Base-by-base conservation (phyloP, 2,888 invertebrate species). In the Ephialtes manifestator region DNA sequence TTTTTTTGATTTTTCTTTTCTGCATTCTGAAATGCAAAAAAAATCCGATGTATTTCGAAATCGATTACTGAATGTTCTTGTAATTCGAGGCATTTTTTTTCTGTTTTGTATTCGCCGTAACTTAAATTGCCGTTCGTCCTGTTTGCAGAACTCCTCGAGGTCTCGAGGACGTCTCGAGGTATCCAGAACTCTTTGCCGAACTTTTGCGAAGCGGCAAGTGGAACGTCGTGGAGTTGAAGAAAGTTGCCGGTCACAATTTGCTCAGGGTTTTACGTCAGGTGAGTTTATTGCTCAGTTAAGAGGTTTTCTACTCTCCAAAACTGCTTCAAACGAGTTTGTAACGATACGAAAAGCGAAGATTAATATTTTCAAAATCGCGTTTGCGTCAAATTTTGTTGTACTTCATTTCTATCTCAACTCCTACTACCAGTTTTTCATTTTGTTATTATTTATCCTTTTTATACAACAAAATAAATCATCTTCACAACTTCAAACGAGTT, bases 61-160 rank as follows among this genome's bases (percentile, higher is more conserved):
- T 31, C 31, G 2, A 31, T 5, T 31, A 48, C 15, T 51, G 5
- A n/a, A 18, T 51, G n/a, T 4, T 1, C 3, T 46, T 15, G 7
- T n/a, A 55, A 11, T 18, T 55, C 11, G 10, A 10, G 0, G 20
- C 4, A 24, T 55, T 24, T 55, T 55, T 24, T 18, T 20, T 5
- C 1, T 55, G 1, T 51, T 55, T 24, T 55, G 4, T 58, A 28
- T 24, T 58, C 1, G 24, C 13, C 11, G 35, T 18, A 35, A 63
- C 10, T 35, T 8, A 63, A 35, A 10, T 43, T 43, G 8, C 18
- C 18, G 3, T 65, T 20, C 3, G 20, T 65, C 20, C 5, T 18
- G 75, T 89, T 90, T 92, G 75, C 94, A 97, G 97, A 93, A 97
- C 97, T 67, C 97, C 97, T 13, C 96, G 96, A 94, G 98, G 97